Percentiles rank a stretch among this genome's conserved stretches.
These are phyloP conservation scores for Diaperis boleti DNA, from an alignment of 2,888 invertebrate genomes.

Conservation along the genomic window DNA sequence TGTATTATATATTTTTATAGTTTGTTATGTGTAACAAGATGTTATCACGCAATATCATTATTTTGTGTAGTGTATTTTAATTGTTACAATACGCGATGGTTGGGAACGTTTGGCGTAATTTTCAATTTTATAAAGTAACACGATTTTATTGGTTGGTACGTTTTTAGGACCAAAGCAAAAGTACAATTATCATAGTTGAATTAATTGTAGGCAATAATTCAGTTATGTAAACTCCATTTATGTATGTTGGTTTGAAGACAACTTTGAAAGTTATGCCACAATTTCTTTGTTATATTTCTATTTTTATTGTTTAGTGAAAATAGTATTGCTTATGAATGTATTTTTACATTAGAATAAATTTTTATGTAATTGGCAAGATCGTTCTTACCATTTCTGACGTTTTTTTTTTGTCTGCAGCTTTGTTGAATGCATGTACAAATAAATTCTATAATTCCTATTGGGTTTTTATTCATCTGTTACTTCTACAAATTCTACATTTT, in stretches of 20 bases:
- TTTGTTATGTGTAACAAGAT: slow-evolving; percentile 17
- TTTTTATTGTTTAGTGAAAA: slow-evolving; percentile 12
- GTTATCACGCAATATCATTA: slow-evolving; percentile 15
- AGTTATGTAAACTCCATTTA: slow-evolving; percentile 11
- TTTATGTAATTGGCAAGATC: slow-evolving; percentile 36
- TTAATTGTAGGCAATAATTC: slow-evolving; percentile 29
- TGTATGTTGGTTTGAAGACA: neutral
- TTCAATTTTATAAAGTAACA: slow-evolving; percentile 11
- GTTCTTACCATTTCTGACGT: slow-evolving; percentile 3
- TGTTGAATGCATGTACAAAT: slow-evolving; percentile 36
- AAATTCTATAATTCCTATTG: slow-evolving; percentile 14
- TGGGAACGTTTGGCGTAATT: slow-evolving; percentile 32
- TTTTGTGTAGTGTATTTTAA: slow-evolving; percentile 22
- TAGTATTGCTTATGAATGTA: slow-evolving; percentile 39
- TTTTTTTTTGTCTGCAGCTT: slow-evolving; percentile 23
- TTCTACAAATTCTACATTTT: slow-evolving; percentile 65
- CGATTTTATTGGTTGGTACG: slow-evolving; percentile 12
- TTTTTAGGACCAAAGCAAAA: slow-evolving; percentile 27
- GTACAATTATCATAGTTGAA: slow-evolving; percentile 26
- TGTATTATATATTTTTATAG: slow-evolving; percentile 40
- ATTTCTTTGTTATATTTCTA: slow-evolving; percentile 16
- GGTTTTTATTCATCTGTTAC: slow-evolving; percentile 60
- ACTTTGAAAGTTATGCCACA: slow-evolving; percentile 39
- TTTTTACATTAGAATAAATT: slow-evolving; percentile 36
- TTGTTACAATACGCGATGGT: slow-evolving; percentile 18